Evolutionary conservation across 2,113 vertebrate species (phyloP).

Genomic region (Ardeotis arabs): DNA sequence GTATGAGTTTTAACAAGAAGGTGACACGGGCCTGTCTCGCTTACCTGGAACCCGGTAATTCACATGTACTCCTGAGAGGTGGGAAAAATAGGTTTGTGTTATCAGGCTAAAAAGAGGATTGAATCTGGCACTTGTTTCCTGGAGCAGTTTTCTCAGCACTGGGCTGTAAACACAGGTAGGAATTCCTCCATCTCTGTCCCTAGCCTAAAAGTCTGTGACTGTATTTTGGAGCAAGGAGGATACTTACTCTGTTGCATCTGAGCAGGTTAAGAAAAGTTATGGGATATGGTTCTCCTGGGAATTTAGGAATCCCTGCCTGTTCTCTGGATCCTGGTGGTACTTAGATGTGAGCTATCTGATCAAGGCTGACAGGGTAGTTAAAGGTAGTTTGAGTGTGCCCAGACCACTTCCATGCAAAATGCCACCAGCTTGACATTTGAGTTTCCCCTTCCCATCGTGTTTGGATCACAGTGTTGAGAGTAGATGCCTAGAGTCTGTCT

Average conservation of each 20-base stretch:
- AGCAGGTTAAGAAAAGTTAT: not conserved
- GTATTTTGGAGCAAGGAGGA: not conserved
- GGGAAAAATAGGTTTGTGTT: not conserved
- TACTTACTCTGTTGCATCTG: not conserved
- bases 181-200: not conserved
- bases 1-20: not conserved
- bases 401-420: not conserved
- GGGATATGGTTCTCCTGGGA: not conserved
- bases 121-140: not conserved
- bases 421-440: not conserved
- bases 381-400: not conserved
- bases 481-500: not conserved
- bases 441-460: not conserved
- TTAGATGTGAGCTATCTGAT: not conserved
- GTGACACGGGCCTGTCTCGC: accelerated
- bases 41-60: not conserved
- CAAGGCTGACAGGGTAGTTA: not conserved
- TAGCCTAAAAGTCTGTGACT: not conserved
- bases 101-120: not conserved
- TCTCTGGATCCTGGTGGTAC: not conserved
- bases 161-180: not conserved
- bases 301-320: not conserved
- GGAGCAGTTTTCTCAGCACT: not conserved
- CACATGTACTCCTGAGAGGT: not conserved
- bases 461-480: not conserved